Percentiles rank a stretch among this genome's conserved stretches.
These are phyloP conservation scores for Pseudopodoces humilis DNA, from an alignment of 2,113 vertebrate species.

Conservation along the genomic window DNA sequence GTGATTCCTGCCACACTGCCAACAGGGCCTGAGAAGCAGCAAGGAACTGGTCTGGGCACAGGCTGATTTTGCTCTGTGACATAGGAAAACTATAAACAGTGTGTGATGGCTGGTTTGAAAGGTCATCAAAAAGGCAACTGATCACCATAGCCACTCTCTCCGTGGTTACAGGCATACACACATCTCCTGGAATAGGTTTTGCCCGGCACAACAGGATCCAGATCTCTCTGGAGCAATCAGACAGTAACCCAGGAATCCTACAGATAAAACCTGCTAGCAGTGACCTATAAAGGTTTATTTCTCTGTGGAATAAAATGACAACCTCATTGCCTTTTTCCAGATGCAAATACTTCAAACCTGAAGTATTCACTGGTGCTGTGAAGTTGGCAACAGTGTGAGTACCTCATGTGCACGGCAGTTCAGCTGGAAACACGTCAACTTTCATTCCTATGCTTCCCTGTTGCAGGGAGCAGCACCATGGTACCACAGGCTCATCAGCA, in stretches of 20 bases:
- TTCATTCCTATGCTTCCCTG: background rate
- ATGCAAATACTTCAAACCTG: background rate
- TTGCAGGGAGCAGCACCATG: background rate
- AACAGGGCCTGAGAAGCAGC: background rate
- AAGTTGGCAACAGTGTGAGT: rapidly evolving
- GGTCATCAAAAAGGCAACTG: background rate
- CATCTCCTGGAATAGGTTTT: background rate
- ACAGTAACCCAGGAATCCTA: background rate
- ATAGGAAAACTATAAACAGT: background rate
- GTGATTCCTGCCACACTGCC: background rate
- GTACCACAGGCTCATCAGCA: background rate
- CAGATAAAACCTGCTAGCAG: background rate
- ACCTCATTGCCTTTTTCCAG: background rate
- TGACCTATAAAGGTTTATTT: background rate
- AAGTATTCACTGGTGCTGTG: background rate
- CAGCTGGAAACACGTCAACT: background rate
- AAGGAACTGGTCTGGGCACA: background rate
- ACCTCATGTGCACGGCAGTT: background rate
- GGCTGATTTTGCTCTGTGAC: background rate
- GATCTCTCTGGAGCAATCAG: background rate
- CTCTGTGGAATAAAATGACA: background rate
- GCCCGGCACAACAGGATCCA: background rate
- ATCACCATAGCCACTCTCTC: background rate
- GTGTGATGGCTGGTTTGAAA: background rate
- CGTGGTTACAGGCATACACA: rapidly evolving